Base-by-base conservation (phyloP, 2,888 invertebrate species). In the Bibio marci region DNA sequence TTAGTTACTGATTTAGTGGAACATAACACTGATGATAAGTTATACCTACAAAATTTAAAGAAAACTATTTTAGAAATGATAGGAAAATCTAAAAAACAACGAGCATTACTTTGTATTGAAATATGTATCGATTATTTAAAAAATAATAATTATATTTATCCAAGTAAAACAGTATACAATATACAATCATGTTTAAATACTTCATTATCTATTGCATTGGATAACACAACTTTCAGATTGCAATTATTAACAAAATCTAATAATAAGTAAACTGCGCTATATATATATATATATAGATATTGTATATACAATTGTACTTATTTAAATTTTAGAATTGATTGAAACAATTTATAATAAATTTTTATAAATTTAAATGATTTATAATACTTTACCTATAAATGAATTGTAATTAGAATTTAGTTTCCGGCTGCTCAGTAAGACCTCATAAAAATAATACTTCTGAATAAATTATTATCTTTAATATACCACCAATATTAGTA, bases 1-100 rank as follows among this genome's bases (percentile, higher is more conserved):
- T 52, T 61, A 2, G 77, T 73, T 50, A 37, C 52, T 1, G 44
- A 62, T 30, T 51, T 76, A 47, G 54, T 55, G 12, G 51, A 35
- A 43, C 43, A 33, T 42, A 50, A 52, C n/a, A n/a, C n/a, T n/a
- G n/a, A n/a, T n/a, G n/a, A n/a, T n/a, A n/a, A n/a, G n/a, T n/a
- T 40, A 52, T 65, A 26, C 66, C 64, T 12, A 44, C 41, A 33
- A 52, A 51, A 2, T 49, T 52, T 13, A 47, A 52, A 31, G 51
- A 51, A 26, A 47, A 47, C 13, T 55, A 58, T 39, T 51, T 56
- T 43, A 49, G 50, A 28, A 49, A 51, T 13, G 41, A 61, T 37
- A 52, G 52, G 40, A 50, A 50, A 31, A 56, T 53, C 38, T 50
- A 61, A 42, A 55, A 51, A 46, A 49, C 55, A 18, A 60, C 57